Percentiles rank a stretch among this genome's conserved stretches.
These are phyloP conservation scores for Lagopus leucura DNA, from an alignment of 2,113 vertebrate genomes.

Conservation along the genomic window DNA sequence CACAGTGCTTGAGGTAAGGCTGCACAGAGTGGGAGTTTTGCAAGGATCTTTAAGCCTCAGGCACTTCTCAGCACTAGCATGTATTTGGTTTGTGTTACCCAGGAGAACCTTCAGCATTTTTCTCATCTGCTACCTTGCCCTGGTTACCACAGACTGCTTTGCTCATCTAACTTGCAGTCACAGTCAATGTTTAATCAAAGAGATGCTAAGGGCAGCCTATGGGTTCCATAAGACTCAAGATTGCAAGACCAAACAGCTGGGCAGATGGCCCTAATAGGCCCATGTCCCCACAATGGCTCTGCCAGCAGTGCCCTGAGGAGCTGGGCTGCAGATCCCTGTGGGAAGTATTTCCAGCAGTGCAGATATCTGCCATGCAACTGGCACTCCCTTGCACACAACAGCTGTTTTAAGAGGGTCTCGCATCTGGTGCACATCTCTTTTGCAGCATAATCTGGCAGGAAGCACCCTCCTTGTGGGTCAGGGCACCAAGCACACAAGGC, in stretches of 20 bases:
- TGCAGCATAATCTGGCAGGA: neutral
- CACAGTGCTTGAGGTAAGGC: neutral
- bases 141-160: fast-evolving
- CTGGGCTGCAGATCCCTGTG: neutral
- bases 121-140: neutral
- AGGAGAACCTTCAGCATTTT: neutral
- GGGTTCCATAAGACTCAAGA: neutral
- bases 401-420: neutral
- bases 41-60: neutral
- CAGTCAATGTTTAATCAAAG: neutral
- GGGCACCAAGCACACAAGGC: fast-evolving
- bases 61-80: neutral
- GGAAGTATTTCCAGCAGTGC: neutral
- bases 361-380: neutral
- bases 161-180: neutral
- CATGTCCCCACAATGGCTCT: neutral
- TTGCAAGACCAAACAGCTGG: fast-evolving
- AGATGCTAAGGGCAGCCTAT: neutral
- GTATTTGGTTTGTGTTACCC: neutral
- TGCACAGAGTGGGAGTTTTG: neutral
- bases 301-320: neutral
- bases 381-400: neutral
- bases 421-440: neutral
- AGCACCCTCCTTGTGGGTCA: neutral
- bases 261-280: neutral